Base-by-base conservation (phyloP, 1,140 invertebrate species). In the Stegodyphus dumicola region DNA sequence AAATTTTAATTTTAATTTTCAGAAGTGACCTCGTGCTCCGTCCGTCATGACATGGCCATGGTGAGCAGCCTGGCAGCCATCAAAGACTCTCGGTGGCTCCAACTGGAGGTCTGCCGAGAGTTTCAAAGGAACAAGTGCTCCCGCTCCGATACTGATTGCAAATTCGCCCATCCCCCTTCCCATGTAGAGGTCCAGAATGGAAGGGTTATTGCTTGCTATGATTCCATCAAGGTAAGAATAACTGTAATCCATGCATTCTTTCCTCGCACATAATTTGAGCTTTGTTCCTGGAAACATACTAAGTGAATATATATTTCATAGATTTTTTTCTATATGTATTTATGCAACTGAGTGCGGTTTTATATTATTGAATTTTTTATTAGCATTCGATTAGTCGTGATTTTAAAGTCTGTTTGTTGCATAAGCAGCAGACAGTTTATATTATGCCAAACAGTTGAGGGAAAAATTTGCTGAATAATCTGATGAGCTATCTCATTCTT, bases 181-280 rank as follows among this genome's bases (percentile, higher is more conserved):
- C 98, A 99, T 92, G 98, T 99, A 88, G 99, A 99, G 93, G 97
- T 99, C 89, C 98, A 99, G 93, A 99, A 99, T 92, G 99, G 99
- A 91, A 94, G 98, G 90, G 99, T 99, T 89, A 99, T 98, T 88
- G 99, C 99, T 88, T 99, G 99, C 93, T 99, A 99, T 94, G 99
- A 99, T 93, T 99, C 97, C 92, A 99, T 99, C 92, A 99, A 99
- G 97, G 99, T 99, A 93, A 93, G 94, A 91, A 65, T 13, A 54
- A 6, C 9, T 6, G 13, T 49, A n/a, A 48, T 67, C 51, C 13
- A 7, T 67, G 2, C 60, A 74, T n/a, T n/a, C 70, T 0, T 15
- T 51, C 11, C 6, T 33, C 3, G 1, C 33, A 33, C 33, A 33
- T 1, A 33, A 33, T 33, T 33, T 33, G 33, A 33, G 33, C 33